These are phyloP conservation scores for Cheilosia vernalis DNA, from an alignment of 2,888 invertebrate species.

Conservation along the genomic window DNA sequence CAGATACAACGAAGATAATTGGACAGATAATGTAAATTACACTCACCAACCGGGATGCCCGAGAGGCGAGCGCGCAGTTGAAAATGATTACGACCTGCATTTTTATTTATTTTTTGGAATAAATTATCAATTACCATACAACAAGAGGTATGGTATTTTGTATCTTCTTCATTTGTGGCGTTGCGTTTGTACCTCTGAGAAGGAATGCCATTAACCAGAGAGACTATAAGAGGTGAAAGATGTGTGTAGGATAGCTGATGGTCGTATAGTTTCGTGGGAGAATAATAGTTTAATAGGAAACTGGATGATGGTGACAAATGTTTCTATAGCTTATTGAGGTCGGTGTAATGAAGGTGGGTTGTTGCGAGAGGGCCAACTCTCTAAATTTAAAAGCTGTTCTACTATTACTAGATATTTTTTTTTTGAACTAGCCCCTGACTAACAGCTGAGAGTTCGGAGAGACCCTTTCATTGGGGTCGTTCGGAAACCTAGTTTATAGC, in stretches of 20 bases:
- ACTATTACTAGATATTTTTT: no score
- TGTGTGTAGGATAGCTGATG: constrained; percentile 18
- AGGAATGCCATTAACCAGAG: constrained; percentile 50
- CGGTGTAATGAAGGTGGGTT: neutral
- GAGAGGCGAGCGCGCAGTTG: constrained; percentile 11
- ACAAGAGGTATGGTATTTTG: constrained; percentile 47
- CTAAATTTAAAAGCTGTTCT: no score
- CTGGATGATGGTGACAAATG: neutral
- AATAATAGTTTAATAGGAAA: neutral
- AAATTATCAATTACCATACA: constrained; percentile 71
- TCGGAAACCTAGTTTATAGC: no score
- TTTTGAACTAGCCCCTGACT: no score
- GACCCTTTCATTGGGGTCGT: no score
- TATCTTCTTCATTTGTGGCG: constrained; percentile 7
- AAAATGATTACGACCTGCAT: constrained; percentile 68
- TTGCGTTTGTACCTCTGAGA: constrained; percentile 14
- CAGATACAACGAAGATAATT: constrained; percentile 66
- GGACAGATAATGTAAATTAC: constrained; percentile 69
- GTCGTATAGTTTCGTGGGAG: constrained; percentile 3
- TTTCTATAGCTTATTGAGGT: neutral
- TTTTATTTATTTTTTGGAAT: constrained; percentile 47
- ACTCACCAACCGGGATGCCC: constrained; percentile 16
- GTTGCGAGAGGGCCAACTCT: neutral
- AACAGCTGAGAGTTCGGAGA: no score
- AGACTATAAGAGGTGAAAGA: constrained; percentile 25